Percentiles rank a stretch among this genome's conserved stretches.
Evolutionary conservation across 37 sponge, comb jelly and placozoan genomes (phyloP).

Genomic region (Beroe ovata): DNA sequence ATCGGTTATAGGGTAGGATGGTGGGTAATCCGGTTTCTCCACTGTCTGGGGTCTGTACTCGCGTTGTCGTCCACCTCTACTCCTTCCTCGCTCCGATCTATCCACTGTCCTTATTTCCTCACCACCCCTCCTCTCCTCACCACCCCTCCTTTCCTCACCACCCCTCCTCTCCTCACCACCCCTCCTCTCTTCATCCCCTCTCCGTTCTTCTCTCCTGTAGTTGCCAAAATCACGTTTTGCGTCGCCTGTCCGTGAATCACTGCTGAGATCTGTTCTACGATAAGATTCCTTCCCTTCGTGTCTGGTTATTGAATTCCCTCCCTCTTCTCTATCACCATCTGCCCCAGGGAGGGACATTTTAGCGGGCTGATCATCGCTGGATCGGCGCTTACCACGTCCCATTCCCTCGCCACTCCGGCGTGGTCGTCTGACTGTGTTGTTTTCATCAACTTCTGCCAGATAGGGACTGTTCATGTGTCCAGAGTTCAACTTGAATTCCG

Average conservation of each 20-base stretch:
- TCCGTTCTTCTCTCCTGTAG: not conserved
- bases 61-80: not conserved
- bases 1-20: not conserved
- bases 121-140: not conserved
- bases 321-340: not conserved
- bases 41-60: slow-evolving; percentile 11
- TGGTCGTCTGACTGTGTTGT: not conserved
- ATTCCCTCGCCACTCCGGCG: slow-evolving; percentile 8
- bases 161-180: not conserved
- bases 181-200: not conserved
- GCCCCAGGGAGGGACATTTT: not conserved
- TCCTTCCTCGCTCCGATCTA: not conserved
- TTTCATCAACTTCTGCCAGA: not conserved
- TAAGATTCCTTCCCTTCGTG: slow-evolving; percentile 53
- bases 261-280: slow-evolving; percentile 16
- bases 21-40: not conserved
- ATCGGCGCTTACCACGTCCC: not conserved
- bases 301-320: not conserved
- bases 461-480: not conserved
- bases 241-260: not conserved
- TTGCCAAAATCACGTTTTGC: not conserved
- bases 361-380: slow-evolving; percentile 28
- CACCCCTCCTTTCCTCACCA: not conserved
- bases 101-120: not conserved
- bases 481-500: not conserved